phyloP scores from a whole-genome alignment of 2,797 vertebrate genomes.

The Sparus aurata region DNA sequence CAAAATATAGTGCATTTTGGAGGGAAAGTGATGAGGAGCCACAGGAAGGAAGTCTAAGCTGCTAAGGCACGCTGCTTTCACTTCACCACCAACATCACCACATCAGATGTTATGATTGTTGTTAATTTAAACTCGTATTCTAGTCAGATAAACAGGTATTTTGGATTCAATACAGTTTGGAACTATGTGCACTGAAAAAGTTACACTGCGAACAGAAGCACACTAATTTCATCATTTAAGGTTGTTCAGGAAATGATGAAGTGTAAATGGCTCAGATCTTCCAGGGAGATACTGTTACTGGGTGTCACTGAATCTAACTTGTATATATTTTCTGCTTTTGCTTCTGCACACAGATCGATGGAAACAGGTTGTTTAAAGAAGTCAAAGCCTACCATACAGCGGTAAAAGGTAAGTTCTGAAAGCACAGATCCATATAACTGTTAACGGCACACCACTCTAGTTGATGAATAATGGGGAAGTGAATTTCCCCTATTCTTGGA shows the following conservation, averaged over 20 bases:
- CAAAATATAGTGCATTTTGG: neutral
- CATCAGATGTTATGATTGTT: slow-evolving; percentile 19
- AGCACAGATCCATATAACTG: neutral
- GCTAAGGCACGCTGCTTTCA: slow-evolving; percentile 54
- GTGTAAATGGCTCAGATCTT: neutral
- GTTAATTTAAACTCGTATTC: neutral
- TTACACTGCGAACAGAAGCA: neutral
- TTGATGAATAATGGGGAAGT: slow-evolving; percentile 64
- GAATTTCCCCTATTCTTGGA: slow-evolving; percentile 60
- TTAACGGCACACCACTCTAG: neutral
- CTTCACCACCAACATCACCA: slow-evolving; percentile 36
- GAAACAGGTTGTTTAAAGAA: slow-evolving; percentile 90
- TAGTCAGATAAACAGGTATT: neutral
- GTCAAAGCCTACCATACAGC: slow-evolving; percentile 89
- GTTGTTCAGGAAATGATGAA: slow-evolving; percentile 19
- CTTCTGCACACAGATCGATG: slow-evolving; percentile 86
- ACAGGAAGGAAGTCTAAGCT: slow-evolving; percentile 64
- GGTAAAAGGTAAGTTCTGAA: slow-evolving; percentile 88
- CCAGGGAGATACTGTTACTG: neutral
- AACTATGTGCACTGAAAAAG: no score
- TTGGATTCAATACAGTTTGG: neutral
- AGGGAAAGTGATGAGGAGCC: slow-evolving; percentile 21
- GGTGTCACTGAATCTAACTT: neutral
- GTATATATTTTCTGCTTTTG: slow-evolving; percentile 1
- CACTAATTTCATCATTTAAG: neutral